Evolutionary conservation across 2,888 invertebrate genomes (phyloP).

Genomic region (Polymixis flavicincta): DNA sequence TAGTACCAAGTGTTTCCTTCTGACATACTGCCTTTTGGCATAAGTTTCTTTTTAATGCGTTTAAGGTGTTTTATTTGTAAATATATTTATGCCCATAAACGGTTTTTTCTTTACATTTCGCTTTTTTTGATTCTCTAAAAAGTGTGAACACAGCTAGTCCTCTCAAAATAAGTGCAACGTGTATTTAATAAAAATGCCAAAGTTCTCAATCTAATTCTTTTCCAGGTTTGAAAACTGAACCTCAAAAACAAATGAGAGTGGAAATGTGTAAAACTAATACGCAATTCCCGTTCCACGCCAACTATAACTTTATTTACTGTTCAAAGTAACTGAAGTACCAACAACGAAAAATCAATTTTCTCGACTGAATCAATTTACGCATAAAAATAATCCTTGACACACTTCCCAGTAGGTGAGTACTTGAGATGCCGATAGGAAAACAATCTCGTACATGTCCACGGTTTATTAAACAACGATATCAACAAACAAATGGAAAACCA

Average conservation of each 20-base stretch:
- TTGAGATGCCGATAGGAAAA: constrained; percentile 30
- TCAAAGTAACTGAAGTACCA: constrained; percentile 8
- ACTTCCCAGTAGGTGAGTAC: constrained; percentile 22
- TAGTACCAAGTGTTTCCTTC: neutral
- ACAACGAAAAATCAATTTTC: constrained; percentile 48
- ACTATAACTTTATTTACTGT: neutral
- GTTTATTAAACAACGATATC: constrained; percentile 54
- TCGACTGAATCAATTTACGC: constrained; percentile 40
- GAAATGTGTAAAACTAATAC: neutral
- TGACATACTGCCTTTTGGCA: neutral
- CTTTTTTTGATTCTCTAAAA: too few relatives aligned
- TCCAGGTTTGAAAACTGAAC: neutral
- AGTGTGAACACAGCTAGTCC: too few relatives aligned
- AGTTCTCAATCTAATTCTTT: neutral
- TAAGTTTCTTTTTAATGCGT: neutral
- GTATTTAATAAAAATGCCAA: too few relatives aligned
- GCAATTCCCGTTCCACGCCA: neutral
- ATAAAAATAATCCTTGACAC: constrained; percentile 61
- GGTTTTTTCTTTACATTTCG: too few relatives aligned
- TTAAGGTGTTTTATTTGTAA: neutral
- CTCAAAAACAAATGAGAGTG: neutral
- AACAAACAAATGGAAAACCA: constrained; percentile 52
- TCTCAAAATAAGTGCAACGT: neutral
- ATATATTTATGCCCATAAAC: too few relatives aligned
- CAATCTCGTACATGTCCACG: constrained; percentile 45